Conservation (phyloP, 2,113 vertebrate species). For the Hepsetus odoe region DNA sequence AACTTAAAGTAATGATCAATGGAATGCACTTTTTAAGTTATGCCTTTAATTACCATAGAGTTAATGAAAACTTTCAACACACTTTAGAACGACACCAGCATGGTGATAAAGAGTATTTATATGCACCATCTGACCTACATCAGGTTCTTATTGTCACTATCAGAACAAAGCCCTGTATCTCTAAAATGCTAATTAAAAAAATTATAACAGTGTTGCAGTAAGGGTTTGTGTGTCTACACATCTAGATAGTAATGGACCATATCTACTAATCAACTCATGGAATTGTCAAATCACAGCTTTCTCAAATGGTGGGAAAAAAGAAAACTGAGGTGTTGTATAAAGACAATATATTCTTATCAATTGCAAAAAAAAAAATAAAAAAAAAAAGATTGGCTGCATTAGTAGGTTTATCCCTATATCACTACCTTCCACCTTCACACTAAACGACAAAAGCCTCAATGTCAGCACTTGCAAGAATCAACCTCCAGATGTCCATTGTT, state of each 20-base stretch:
- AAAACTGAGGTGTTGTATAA: too few relatives aligned
- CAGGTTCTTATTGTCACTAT: too few relatives aligned
- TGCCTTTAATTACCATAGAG: not conserved
- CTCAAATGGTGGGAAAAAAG: too few relatives aligned
- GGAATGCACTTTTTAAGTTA: not conserved
- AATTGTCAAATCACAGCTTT: too few relatives aligned
- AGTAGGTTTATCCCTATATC: conserved; percentile 39
- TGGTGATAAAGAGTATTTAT: too few relatives aligned
- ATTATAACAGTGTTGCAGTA: too few relatives aligned
- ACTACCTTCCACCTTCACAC: conserved; percentile 52
- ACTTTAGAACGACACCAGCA: not conserved
- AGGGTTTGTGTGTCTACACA: too few relatives aligned
- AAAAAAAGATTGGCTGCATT: not conserved
- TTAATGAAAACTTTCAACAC: not conserved
- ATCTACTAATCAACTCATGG: too few relatives aligned
- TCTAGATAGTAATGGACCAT: too few relatives aligned
- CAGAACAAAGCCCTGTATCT: not conserved
- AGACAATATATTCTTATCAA: not conserved
- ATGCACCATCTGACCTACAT: not conserved
- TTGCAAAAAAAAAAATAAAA: not conserved
- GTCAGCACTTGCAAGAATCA: conserved; percentile 73
- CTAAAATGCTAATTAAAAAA: too few relatives aligned
- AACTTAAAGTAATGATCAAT: not conserved
- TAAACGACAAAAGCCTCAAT: conserved; percentile 69
- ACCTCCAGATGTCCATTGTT: conserved; percentile 77